Evolutionary conservation across 2,797 vertebrate species (phyloP).

Genomic region (Margarornis squamiger): DNA sequence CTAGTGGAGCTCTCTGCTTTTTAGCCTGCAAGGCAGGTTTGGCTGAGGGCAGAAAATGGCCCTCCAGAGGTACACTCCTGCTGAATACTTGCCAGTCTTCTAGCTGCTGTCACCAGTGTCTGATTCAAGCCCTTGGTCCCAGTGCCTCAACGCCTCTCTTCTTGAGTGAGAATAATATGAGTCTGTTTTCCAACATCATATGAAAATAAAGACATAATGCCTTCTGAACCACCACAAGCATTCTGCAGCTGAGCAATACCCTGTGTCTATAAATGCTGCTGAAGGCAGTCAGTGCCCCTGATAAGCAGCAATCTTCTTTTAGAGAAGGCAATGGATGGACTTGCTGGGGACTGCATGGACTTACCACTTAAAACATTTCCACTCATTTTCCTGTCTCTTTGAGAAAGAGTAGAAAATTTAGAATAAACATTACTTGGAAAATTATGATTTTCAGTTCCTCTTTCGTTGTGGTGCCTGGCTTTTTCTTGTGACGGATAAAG

Average conservation of each 20-base stretch:
- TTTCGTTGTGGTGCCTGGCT: not conserved
- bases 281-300: not conserved
- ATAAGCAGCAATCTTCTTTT: not conserved
- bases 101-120: not conserved
- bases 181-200: not conserved
- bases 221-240: rapidly evolving
- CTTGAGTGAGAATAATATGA: not conserved
- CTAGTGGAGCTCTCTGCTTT: not conserved
- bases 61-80: not conserved
- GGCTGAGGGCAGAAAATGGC: not conserved
- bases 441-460: not conserved
- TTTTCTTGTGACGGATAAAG: not conserved
- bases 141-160: not conserved
- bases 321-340: not conserved
- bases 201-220: not conserved
- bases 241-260: not conserved
- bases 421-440: not conserved
- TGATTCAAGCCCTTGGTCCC: not conserved
- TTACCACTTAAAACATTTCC: not conserved
- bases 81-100: not conserved
- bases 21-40: not conserved
- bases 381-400: not conserved
- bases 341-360: not conserved
- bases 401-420: not conserved
- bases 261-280: not conserved